Conservation (phyloP, 2,113 vertebrate species). For the Strix aluco region DNA sequence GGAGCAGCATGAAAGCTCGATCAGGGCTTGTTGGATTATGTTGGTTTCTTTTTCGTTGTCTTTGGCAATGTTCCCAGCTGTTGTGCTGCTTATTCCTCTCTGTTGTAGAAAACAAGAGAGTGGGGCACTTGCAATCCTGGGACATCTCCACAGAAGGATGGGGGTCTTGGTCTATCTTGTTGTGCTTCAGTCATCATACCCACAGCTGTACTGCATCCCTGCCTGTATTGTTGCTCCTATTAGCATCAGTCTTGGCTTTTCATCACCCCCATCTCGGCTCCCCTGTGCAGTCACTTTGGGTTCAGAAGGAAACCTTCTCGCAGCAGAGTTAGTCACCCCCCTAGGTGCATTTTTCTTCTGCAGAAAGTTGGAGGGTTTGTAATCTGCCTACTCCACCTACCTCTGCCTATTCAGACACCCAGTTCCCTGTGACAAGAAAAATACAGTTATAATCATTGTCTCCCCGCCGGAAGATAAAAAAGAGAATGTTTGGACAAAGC, state of each 20-base stretch:
- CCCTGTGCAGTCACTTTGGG: neutral
- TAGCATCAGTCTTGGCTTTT: neutral
- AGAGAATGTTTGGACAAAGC: neutral
- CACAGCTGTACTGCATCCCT: neutral
- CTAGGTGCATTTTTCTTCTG: neutral
- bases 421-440: neutral
- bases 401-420: neutral
- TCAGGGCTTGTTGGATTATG: neutral
- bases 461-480: neutral
- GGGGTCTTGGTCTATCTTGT: neutral
- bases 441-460: neutral
- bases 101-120: neutral
- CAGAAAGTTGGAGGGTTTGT: neutral
- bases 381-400: neutral
- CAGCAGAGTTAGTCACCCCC: neutral
- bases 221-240: neutral
- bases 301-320: neutral
- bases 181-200: neutral
- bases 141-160: rapidly evolving
- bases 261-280: neutral
- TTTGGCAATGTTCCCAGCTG: neutral
- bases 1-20: neutral
- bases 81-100: neutral
- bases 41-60: neutral
- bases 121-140: neutral